A percentile compares a stretch with the other conserved stretches of the same genome.
Conservation (phyloP, 2,113 vertebrate genomes). For the Crotalus tigris region DNA sequence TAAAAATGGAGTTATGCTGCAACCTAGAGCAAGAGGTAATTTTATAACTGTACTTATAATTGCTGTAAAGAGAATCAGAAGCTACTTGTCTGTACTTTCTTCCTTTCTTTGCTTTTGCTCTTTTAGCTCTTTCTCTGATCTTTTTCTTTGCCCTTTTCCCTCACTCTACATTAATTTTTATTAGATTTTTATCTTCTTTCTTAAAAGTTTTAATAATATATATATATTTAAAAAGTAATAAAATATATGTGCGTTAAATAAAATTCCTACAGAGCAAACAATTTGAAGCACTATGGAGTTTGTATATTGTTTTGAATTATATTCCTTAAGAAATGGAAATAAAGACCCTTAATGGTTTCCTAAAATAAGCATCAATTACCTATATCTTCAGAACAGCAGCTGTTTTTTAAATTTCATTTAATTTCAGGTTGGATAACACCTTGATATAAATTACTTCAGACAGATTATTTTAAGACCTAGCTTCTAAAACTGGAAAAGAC, state of each 20-base stretch:
- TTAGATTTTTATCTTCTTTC: not conserved
- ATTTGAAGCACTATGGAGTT: not conserved
- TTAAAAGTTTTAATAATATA: not conserved
- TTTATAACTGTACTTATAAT: not conserved
- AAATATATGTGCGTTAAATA: not conserved
- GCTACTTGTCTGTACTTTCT: not conserved
- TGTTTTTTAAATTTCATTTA: conserved; percentile 10
- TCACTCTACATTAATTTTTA: not conserved
- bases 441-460: not conserved
- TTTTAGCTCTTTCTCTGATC: not conserved
- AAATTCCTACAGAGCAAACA: not conserved
- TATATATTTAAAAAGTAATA: not conserved
- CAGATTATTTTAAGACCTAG: not conserved
- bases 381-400: not conserved
- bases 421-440: not conserved
- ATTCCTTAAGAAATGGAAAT: not conserved
- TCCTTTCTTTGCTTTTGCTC: not conserved
- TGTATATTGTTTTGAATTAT: not conserved
- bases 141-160: not conserved
- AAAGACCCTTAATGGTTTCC: not conserved
- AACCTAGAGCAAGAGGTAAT: not conserved
- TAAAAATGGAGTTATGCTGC: not conserved
- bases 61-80: not conserved
- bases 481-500: not conserved
- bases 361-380: not conserved